Percentiles rank a stretch among this genome's conserved stretches.
Conservation (phyloP, 2,113 vertebrate genomes). For the Genyomyrus donnyi region DNA sequence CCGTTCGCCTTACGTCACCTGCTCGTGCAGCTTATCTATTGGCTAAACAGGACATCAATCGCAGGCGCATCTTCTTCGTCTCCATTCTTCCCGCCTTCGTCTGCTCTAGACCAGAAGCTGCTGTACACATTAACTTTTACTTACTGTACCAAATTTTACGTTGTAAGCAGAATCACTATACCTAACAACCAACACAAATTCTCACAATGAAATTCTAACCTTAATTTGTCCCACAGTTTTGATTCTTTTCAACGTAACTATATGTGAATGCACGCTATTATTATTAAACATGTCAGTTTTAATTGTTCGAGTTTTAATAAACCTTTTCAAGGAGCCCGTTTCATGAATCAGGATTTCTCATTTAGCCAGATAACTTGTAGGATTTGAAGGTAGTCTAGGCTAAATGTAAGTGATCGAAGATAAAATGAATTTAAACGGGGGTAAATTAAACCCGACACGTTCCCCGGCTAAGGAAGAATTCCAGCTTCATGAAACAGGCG, state of each 20-base stretch:
- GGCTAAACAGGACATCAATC: constrained; percentile 35
- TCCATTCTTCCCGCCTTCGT: constrained; percentile 18
- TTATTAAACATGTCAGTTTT: background rate
- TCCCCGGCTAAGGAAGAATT: background rate
- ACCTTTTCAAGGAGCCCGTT: background rate
- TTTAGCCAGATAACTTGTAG: background rate
- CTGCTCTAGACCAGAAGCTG: background rate
- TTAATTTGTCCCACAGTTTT: background rate
- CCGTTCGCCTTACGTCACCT: constrained; percentile 34
- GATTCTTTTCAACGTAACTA: background rate
- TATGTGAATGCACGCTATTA: background rate
- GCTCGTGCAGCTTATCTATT: constrained; percentile 28
- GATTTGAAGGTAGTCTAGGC: background rate
- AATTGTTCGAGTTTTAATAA: background rate
- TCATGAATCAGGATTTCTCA: background rate
- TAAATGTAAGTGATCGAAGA: background rate
- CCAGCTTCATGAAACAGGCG: background rate
- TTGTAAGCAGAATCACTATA: background rate
- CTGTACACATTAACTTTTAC: constrained; percentile 20
- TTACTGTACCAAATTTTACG: constrained; percentile 17
- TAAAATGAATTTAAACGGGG: background rate
- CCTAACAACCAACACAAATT: background rate
- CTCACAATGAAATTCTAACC: background rate
- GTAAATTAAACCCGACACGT: background rate
- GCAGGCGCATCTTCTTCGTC: background rate